Conservation (phyloP, 2,113 vertebrate genomes). For the Strix aluco region DNA sequence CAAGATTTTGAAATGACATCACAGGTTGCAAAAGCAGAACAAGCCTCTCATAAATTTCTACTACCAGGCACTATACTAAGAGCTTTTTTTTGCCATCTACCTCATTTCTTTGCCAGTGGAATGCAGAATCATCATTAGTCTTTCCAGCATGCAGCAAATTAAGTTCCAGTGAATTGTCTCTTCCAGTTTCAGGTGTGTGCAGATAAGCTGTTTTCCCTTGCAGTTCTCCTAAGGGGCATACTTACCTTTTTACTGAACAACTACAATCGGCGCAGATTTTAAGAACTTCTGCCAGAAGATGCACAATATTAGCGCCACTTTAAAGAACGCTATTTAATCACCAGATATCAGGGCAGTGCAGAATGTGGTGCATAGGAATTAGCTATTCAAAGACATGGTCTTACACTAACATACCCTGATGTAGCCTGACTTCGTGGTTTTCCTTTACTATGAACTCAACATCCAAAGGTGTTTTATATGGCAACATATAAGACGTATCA, state of each 20-base stretch:
- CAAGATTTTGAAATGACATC: constrained; percentile 34
- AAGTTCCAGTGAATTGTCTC: constrained; percentile 55
- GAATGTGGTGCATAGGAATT: not conserved
- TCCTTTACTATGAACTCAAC: not conserved
- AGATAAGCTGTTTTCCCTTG: constrained; percentile 53
- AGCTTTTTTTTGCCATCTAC: constrained; percentile 20
- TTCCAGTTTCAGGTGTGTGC: constrained; percentile 49
- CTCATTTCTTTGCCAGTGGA: constrained; percentile 53
- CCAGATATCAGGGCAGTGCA: constrained; percentile 34
- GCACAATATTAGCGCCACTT: constrained; percentile 51
- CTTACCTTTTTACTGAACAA: constrained; percentile 47
- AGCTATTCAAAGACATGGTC: not conserved
- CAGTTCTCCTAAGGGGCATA: constrained; percentile 57
- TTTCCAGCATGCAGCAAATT: constrained; percentile 61
- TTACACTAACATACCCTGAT: not conserved
- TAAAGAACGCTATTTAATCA: constrained; percentile 58
- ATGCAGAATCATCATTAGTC: constrained; percentile 61
- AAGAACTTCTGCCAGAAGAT: constrained; percentile 63
- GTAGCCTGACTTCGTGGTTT: not conserved
- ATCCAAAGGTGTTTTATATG: not conserved
- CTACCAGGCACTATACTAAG: constrained; percentile 22
- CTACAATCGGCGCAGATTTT: constrained; percentile 5
- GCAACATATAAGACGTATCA: not conserved
- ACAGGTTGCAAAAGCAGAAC: constrained; percentile 24
- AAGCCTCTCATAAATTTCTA: constrained; percentile 44